These are phyloP conservation scores for Bubo bubo DNA, from an alignment of 2,113 vertebrate genomes.

Conservation along the genomic window DNA sequence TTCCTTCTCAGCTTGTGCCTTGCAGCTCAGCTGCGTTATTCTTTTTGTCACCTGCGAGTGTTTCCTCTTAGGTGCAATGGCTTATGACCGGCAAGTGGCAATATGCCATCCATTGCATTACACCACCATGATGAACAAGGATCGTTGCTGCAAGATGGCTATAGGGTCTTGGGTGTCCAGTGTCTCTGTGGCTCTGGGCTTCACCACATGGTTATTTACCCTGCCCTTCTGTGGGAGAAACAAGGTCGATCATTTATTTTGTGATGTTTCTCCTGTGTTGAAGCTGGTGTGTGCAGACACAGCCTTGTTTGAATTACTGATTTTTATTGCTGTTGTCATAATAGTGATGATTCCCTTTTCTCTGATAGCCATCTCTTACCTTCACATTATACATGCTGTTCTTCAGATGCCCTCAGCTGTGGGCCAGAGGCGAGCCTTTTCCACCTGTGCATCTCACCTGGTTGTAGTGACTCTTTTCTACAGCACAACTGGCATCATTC, in stretches of 20 bases:
- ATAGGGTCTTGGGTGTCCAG: background rate
- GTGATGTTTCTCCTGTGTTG: background rate
- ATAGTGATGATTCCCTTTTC: background rate
- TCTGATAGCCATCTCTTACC: background rate
- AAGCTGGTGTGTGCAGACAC: background rate
- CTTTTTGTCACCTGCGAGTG: background rate
- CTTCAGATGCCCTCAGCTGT: background rate
- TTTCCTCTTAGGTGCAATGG: background rate
- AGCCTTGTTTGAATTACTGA: background rate
- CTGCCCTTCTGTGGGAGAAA: background rate
- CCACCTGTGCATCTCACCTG: background rate
- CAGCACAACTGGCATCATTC: background rate
- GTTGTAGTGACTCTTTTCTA: background rate
- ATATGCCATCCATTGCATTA: background rate
- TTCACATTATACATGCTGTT: background rate
- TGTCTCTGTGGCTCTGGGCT: background rate
- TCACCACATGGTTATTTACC: background rate
- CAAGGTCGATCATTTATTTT: background rate
- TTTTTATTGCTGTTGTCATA: background rate
- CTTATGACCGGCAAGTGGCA: background rate
- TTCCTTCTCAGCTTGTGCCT: background rate
- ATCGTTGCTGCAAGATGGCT: background rate
- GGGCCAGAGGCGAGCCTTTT: background rate
- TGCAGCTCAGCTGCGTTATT: background rate
- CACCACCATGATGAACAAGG: background rate